These are phyloP conservation scores for Tangara arthus DNA, from an alignment of 2,797 vertebrate genomes.

Conservation along the genomic window DNA sequence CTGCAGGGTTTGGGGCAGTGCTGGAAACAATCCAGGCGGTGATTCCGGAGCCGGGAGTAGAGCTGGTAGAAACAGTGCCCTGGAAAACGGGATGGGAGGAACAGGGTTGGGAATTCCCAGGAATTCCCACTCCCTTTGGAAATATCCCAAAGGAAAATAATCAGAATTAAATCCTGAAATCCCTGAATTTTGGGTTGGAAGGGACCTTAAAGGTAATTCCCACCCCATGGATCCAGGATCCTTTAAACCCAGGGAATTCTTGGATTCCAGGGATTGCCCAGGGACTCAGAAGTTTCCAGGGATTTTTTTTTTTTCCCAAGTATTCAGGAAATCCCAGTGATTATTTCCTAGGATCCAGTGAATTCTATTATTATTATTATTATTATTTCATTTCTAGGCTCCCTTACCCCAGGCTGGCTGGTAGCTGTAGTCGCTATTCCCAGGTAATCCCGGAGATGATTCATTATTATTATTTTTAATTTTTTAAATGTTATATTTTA, in stretches of 20 bases:
- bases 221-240: not conserved
- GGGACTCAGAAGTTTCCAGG: not conserved
- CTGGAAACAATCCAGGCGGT: not conserved
- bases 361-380: no score
- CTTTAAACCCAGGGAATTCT: not conserved
- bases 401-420: no score
- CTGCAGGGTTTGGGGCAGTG: not conserved
- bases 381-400: no score
- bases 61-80: not conserved
- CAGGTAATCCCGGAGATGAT: no score
- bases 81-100: not conserved
- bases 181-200: not conserved
- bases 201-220: not conserved
- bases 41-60: not conserved
- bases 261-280: not conserved
- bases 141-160: not conserved
- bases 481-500: no score
- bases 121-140: not conserved
- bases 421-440: not conserved
- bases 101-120: not conserved
- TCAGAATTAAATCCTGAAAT: not conserved
- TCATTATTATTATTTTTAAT: no score
- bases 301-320: no score
- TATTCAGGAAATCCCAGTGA: not conserved
- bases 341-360: not conserved